Percentiles rank a stretch among this genome's conserved stretches.
Evolutionary conservation across 1,140 invertebrate species (phyloP).

Genomic region (Brachystomella parvula): DNA sequence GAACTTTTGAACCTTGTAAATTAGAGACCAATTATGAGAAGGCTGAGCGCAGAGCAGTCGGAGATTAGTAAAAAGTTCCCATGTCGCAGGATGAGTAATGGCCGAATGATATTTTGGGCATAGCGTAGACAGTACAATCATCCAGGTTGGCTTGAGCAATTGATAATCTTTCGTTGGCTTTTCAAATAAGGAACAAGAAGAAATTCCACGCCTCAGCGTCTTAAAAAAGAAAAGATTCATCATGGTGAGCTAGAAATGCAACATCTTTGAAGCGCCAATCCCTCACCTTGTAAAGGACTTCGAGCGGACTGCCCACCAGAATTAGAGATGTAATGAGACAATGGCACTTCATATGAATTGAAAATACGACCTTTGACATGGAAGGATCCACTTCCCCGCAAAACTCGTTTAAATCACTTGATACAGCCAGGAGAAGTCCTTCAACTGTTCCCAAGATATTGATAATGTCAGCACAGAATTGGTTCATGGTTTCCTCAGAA

Average conservation of each 20-base stretch:
- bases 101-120: slow-evolving; percentile 32
- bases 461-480: slow-evolving; percentile 32
- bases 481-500: slow-evolving; percentile 18
- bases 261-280: neutral
- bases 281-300: slow-evolving; percentile 60
- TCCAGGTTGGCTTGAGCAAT: slow-evolving; percentile 29
- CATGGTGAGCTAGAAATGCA: neutral
- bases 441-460: slow-evolving; percentile 34
- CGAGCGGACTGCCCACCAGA: slow-evolving; percentile 59
- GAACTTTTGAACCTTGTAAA: slow-evolving; percentile 53
- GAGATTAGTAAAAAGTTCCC: slow-evolving; percentile 44
- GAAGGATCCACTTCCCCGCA: slow-evolving; percentile 30
- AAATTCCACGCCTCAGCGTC: slow-evolving; percentile 32
- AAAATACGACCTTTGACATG: slow-evolving; percentile 26
- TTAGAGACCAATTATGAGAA: slow-evolving; percentile 61
- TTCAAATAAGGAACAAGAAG: slow-evolving; percentile 28
- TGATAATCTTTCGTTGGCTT: neutral
- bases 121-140: slow-evolving; percentile 18
- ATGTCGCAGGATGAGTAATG: slow-evolving; percentile 15
- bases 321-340: slow-evolving; percentile 61
- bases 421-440: slow-evolving; percentile 33
- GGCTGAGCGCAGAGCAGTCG: slow-evolving; percentile 63
- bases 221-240: neutral
- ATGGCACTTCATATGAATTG: slow-evolving; percentile 66
- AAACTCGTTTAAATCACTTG: slow-evolving; percentile 19